Evolutionary conservation across 2,888 invertebrate genomes (phyloP).

Genomic region (Melikaiella ostensackeni): DNA sequence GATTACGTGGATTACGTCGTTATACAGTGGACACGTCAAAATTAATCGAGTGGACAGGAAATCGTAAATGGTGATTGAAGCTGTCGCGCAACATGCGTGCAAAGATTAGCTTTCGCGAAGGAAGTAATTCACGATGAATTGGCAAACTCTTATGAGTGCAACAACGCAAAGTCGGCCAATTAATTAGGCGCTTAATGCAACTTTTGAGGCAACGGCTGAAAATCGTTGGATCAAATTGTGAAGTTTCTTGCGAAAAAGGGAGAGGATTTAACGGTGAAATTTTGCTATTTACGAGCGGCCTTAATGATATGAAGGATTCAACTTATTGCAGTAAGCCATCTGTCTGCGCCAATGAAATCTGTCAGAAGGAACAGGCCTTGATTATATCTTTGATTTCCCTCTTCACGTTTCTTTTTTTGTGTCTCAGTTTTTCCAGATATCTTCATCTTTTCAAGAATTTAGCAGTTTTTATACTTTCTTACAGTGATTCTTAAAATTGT

Average conservation of each 20-base stretch:
- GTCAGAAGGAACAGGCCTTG: slow-evolving; percentile 22
- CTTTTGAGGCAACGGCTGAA: slow-evolving; percentile 11
- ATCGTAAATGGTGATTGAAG: slow-evolving; percentile 3
- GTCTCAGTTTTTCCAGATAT: background rate
- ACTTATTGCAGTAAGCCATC: slow-evolving; percentile 1
- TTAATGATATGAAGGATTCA: slow-evolving; percentile 29
- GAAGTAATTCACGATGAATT: slow-evolving; percentile 28
- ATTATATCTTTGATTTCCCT: background rate
- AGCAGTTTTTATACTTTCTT: background rate
- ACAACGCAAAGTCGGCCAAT: slow-evolving; percentile 14
- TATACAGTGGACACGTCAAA: background rate
- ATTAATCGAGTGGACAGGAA: slow-evolving; percentile 4
- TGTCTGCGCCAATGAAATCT: slow-evolving; percentile 31
- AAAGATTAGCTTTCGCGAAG: slow-evolving; percentile 22
- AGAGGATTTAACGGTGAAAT: slow-evolving; percentile 20
- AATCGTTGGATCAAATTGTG: slow-evolving; percentile 20
- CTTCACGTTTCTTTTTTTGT: background rate
- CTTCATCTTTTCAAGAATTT: background rate
- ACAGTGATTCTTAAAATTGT: background rate
- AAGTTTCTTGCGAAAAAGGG: slow-evolving; percentile 30
- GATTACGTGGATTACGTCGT: slow-evolving; percentile 8
- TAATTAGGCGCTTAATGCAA: slow-evolving; percentile 29
- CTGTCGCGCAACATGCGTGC: slow-evolving; percentile 15
- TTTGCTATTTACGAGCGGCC: slow-evolving; percentile 18
- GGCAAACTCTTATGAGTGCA: slow-evolving; percentile 23